Evolutionary conservation across 2,888 invertebrate genomes (phyloP).

Genomic region (Caenorhabditis japonica): DNA sequence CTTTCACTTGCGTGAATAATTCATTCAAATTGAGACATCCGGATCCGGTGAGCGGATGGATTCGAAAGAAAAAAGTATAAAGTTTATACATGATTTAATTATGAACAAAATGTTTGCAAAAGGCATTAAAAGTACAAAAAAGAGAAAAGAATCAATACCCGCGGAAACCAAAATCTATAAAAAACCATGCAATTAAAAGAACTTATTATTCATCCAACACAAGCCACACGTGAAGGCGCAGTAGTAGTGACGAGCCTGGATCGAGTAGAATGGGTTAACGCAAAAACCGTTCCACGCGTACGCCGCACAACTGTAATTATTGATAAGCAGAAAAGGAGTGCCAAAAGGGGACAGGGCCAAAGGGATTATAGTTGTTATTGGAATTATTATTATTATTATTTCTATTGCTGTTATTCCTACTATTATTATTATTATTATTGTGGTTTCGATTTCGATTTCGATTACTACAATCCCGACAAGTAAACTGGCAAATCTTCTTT

Average conservation of each 20-base stretch:
- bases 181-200: no score
- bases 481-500: slow-evolving; percentile 28
- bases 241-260: slow-evolving; percentile 46
- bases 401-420: neutral
- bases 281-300: slow-evolving; percentile 54
- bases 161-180: no score
- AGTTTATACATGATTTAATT: neutral
- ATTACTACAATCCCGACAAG: slow-evolving; percentile 35
- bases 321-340: slow-evolving; percentile 1
- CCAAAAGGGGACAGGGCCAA: neutral
- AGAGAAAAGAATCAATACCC: no score
- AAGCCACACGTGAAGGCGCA: slow-evolving; percentile 47
- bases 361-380: slow-evolving; percentile 4
- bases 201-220: slow-evolving; percentile 38
- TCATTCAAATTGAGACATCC: slow-evolving; percentile 16
- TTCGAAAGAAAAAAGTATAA: slow-evolving; percentile 11
- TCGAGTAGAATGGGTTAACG: slow-evolving; percentile 45
- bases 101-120: neutral
- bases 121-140: neutral
- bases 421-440: slow-evolving; percentile 11
- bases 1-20: slow-evolving; percentile 26
- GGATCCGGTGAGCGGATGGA: neutral
- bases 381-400: no score
- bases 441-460: neutral
- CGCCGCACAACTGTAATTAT: slow-evolving; percentile 43